Conservation (phyloP, 2,888 invertebrate genomes). For the Prosopocoilus inquinatus region DNA sequence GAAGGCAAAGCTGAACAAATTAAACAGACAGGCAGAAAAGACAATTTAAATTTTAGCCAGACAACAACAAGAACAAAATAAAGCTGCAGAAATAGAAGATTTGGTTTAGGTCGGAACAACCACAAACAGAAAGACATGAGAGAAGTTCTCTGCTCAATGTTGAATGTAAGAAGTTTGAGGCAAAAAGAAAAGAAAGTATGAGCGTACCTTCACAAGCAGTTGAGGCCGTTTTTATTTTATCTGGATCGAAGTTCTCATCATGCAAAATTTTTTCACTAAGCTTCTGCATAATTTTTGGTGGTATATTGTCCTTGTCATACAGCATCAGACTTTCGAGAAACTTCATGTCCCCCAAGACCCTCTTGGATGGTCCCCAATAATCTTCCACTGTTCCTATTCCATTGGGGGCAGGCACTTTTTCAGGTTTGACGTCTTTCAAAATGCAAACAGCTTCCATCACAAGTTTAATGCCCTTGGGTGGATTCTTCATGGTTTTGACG, state of each 20-base stretch:
- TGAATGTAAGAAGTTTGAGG: neutral
- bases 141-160: neutral
- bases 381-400: constrained; percentile 86
- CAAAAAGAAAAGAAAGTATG: neutral
- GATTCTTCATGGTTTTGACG: constrained; percentile 96
- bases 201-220: constrained; percentile 79
- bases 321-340: constrained; percentile 84
- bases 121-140: no score
- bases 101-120: no score
- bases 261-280: constrained; percentile 76
- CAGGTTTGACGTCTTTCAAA: constrained; percentile 87
- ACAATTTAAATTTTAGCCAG: no score
- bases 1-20: no score
- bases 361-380: constrained; percentile 90
- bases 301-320: constrained; percentile 93
- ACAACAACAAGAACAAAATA: no score
- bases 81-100: no score
- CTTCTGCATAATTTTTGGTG: constrained; percentile 77
- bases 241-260: constrained; percentile 88
- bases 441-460: constrained; percentile 97
- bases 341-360: constrained; percentile 84
- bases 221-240: constrained; percentile 83
- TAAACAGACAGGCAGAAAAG: no score
- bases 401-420: constrained; percentile 77
- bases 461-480: constrained; percentile 83